A percentile compares a stretch with the other conserved stretches of the same genome.
These are phyloP conservation scores for Sminthurinus aureus DNA, from an alignment of 2,888 invertebrate genomes.

Conservation along the genomic window DNA sequence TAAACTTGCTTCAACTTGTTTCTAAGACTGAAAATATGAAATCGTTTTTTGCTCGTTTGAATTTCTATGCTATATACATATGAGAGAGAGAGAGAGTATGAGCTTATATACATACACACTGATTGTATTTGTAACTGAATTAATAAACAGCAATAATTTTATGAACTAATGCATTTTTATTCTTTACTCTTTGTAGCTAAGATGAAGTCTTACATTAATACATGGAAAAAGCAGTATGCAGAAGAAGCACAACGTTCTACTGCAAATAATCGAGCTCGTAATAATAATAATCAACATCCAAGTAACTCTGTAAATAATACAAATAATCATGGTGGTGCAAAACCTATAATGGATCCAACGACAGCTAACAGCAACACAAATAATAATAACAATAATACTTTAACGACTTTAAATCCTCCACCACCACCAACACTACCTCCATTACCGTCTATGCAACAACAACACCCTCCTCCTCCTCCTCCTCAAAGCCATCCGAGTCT, in stretches of 20 bases:
- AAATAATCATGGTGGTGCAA: slow-evolving; percentile 26
- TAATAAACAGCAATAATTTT: too few species aligned
- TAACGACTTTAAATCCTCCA: slow-evolving; percentile 54
- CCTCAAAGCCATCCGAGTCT: slow-evolving; percentile 54
- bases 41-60: too few species aligned
- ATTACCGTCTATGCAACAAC: slow-evolving; percentile 36
- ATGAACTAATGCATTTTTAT: too few species aligned
- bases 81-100: too few species aligned
- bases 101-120: too few species aligned
- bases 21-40: too few species aligned
- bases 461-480: slow-evolving; percentile 41
- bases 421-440: slow-evolving; percentile 47
- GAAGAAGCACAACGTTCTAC: slow-evolving; percentile 56
- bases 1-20: too few species aligned
- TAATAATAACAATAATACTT: slow-evolving; percentile 47
- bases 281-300: slow-evolving; percentile 40
- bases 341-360: neutral
- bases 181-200: too few species aligned
- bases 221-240: slow-evolving; percentile 60
- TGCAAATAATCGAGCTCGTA: slow-evolving; percentile 35
- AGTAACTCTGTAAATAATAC: slow-evolving; percentile 29
- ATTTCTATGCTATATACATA: too few species aligned
- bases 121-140: too few species aligned
- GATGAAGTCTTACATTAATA: slow-evolving; percentile 73
- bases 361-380: slow-evolving; percentile 16